phyloP scores from a whole-genome alignment of 2,888 invertebrate species.

The Smittia sp. region DNA sequence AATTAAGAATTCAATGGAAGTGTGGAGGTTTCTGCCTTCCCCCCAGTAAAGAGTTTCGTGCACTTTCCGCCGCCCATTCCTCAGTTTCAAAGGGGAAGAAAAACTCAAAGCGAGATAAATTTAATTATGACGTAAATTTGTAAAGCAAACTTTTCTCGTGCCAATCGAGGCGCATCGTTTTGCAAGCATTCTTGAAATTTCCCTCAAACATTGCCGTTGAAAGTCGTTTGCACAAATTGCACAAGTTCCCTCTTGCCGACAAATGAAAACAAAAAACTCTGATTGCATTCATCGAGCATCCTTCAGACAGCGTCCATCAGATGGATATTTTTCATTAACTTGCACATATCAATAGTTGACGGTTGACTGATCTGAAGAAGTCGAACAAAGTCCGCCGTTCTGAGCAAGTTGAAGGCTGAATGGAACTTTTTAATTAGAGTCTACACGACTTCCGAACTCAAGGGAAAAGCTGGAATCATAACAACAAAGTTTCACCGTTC shows the following conservation, averaged over 20 bases:
- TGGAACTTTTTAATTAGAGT: too few species aligned
- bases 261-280: background rate
- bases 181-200: slow-evolving; percentile 7
- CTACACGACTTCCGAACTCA: too few species aligned
- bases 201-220: background rate
- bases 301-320: background rate
- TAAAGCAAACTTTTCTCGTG: slow-evolving; percentile 31
- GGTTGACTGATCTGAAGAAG: slow-evolving; percentile 22
- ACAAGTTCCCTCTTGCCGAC: background rate
- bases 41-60: too few species aligned
- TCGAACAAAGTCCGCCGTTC: background rate
- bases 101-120: background rate
- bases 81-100: background rate
- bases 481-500: too few species aligned
- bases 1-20: too few species aligned
- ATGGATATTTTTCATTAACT: background rate
- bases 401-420: too few species aligned
- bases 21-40: too few species aligned
- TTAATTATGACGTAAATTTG: slow-evolving; percentile 26
- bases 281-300: background rate
- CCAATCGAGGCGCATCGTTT: background rate
- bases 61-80: too few species aligned
- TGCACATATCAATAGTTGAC: background rate
- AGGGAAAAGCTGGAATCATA: too few species aligned
- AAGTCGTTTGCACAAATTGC: slow-evolving; percentile 2